These are phyloP conservation scores for Belgica antarctica DNA, from an alignment of 2,888 invertebrate genomes.

Conservation along the genomic window DNA sequence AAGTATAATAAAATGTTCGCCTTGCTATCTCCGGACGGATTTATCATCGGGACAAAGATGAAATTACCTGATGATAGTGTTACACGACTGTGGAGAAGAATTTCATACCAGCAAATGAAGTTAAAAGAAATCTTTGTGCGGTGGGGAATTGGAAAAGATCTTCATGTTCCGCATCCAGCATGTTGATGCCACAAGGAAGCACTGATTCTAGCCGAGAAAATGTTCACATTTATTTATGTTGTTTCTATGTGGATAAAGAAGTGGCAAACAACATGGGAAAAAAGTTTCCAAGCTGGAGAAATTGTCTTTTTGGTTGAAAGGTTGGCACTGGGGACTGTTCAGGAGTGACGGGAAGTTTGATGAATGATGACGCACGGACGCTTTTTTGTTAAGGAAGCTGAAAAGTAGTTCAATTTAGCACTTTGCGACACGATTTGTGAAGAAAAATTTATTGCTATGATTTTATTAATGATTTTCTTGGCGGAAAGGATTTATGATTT, in stretches of 20 bases:
- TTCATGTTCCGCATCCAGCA: too few relatives aligned
- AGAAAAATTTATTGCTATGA: too few relatives aligned
- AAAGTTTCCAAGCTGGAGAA: too few relatives aligned
- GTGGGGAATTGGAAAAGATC: too few relatives aligned
- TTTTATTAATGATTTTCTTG: conserved; percentile 40
- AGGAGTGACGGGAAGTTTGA: too few relatives aligned
- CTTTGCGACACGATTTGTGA: too few relatives aligned
- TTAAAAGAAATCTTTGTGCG: background rate
- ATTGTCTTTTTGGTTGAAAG: conserved; percentile 27
- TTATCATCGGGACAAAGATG: conserved; percentile 10
- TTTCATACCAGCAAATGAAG: background rate
- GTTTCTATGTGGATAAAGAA: background rate
- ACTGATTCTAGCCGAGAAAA: conserved; percentile 5
- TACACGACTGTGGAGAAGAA: background rate
- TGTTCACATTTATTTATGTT: conserved; percentile 7
- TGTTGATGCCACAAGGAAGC: too few relatives aligned
- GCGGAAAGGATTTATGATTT: conserved; percentile 35
- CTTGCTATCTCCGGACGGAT: background rate
- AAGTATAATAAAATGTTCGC: conserved; percentile 18
- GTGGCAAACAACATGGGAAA: conserved; percentile 21
- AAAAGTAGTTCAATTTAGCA: too few relatives aligned
- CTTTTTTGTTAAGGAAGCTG: too few relatives aligned
- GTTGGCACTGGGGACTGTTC: too few relatives aligned
- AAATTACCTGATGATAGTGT: conserved; percentile 33
- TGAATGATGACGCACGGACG: too few relatives aligned